Evolutionary conservation across 37 sponge, comb jelly and placozoan genomes (phyloP).

Genomic region (Cladorhizidae sp.): DNA sequence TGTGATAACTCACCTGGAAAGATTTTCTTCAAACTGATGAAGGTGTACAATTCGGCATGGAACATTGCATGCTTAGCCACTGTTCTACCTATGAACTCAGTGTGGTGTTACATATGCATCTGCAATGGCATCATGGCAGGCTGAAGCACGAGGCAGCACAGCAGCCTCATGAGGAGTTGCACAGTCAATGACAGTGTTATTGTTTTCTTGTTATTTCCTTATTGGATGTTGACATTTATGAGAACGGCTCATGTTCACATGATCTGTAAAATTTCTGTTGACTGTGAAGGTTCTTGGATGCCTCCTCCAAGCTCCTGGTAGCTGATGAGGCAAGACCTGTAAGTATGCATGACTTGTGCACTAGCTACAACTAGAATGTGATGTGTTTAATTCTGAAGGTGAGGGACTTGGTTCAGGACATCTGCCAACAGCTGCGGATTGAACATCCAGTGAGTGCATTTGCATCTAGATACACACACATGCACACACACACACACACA

Average conservation of each 20-base stretch:
- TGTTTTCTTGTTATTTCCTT: too few species aligned
- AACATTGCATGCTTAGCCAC: too few species aligned
- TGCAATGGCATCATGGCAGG: too few species aligned
- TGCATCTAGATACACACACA: neutral
- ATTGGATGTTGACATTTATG: slow-evolving; percentile 7
- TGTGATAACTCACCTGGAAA: too few species aligned
- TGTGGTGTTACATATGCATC: too few species aligned
- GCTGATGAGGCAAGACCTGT: slow-evolving; percentile 66
- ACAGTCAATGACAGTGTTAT: too few species aligned
- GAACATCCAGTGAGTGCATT: slow-evolving; percentile 46
- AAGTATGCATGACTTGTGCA: slow-evolving; percentile 7
- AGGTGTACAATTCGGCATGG: too few species aligned
- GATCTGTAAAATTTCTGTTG: neutral
- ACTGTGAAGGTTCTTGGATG: slow-evolving; percentile 73
- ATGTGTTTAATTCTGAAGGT: slow-evolving; percentile 31
- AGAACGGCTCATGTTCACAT: neutral
- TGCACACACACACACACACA: too few species aligned
- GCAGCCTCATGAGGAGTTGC: too few species aligned
- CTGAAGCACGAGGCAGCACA: too few species aligned
- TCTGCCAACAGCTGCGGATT: slow-evolving; percentile 58
- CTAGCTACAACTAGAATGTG: neutral
- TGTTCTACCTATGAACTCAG: too few species aligned
- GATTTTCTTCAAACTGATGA: too few species aligned
- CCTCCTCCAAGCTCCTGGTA: slow-evolving; percentile 44
- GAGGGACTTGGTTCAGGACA: slow-evolving; percentile 39